phyloP scores from a whole-genome alignment of 1,140 invertebrate species.

The Phortica variegata region DNA sequence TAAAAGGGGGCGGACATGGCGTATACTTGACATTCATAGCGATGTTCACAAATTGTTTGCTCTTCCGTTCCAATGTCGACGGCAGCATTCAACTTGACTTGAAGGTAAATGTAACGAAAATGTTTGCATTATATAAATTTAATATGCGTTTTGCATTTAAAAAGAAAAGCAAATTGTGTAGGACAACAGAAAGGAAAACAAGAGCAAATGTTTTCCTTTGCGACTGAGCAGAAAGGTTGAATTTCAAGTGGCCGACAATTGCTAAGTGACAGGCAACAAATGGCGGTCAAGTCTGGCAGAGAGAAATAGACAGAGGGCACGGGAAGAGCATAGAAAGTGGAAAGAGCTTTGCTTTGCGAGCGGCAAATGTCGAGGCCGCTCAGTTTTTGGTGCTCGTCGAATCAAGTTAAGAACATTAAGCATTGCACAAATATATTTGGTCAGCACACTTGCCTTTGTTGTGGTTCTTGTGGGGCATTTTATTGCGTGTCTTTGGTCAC shows the following conservation, averaged over 20 bases:
- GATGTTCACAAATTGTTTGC: constrained; percentile 32
- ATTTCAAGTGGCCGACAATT: too few species aligned
- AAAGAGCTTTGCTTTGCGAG: constrained; percentile 13
- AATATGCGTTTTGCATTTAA: not conserved
- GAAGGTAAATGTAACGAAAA: constrained; percentile 13
- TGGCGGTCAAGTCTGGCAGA: too few species aligned
- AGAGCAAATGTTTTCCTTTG: too few species aligned
- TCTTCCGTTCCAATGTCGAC: constrained; percentile 22
- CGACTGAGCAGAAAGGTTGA: too few species aligned
- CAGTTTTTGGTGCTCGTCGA: constrained; percentile 15
- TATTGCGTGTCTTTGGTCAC: constrained; percentile 30
- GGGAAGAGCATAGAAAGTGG: not conserved
- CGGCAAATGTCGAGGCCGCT: constrained; percentile 25
- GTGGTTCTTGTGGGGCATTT: constrained; percentile 1
- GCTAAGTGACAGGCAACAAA: too few species aligned
- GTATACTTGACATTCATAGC: constrained; percentile 23
- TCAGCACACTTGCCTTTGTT: constrained; percentile 18
- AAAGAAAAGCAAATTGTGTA: too few species aligned
- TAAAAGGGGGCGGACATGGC: not conserved
- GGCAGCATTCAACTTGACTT: constrained; percentile 17
- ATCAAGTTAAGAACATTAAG: not conserved
- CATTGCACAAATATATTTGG: too few species aligned
- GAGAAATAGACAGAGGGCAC: too few species aligned
- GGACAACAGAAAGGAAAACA: too few species aligned
- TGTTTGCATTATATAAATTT: not conserved